Conservation (phyloP, 2,888 invertebrate genomes). For the Drosophila longiperda region DNA sequence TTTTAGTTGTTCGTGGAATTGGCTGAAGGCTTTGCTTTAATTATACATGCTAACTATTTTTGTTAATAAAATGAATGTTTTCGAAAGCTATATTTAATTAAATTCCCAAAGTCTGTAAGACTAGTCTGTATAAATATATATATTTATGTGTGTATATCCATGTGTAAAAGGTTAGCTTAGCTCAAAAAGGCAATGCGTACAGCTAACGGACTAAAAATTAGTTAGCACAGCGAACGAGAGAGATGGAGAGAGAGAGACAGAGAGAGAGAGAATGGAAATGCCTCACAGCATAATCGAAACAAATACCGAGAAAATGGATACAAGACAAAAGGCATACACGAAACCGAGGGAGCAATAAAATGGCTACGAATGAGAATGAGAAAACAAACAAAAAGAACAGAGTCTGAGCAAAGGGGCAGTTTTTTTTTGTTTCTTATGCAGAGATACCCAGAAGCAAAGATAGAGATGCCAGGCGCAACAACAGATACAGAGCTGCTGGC, state of each 20-base stretch:
- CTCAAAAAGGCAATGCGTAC: conserved; percentile 1
- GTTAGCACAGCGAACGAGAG: conserved; percentile 19
- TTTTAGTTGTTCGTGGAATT: neutral
- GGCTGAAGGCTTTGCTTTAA: neutral
- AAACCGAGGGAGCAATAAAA: conserved; percentile 65
- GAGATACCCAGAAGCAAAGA: conserved; percentile 59
- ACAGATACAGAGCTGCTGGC: conserved; percentile 42
- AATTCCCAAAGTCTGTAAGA: neutral
- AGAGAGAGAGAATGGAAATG: conserved; percentile 37
- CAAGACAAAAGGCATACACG: conserved; percentile 44
- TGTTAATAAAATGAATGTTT: neutral
- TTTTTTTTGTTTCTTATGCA: conserved; percentile 37
- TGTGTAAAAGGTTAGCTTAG: neutral
- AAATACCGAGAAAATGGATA: conserved; percentile 52
- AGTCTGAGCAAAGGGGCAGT: conserved; percentile 50
- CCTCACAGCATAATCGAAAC: conserved; percentile 15
- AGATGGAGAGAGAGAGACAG: neutral
- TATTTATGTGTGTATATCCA: neutral
- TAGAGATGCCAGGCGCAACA: conserved; percentile 59
- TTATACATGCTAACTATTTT: neutral
- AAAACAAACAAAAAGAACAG: conserved; percentile 34
- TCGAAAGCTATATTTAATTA: neutral
- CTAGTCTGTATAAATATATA: neutral
- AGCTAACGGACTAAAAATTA: conserved; percentile 34
- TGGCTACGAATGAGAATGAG: conserved; percentile 70